These are phyloP conservation scores for Noctua comes DNA, from an alignment of 2,888 invertebrate genomes.

Conservation along the genomic window DNA sequence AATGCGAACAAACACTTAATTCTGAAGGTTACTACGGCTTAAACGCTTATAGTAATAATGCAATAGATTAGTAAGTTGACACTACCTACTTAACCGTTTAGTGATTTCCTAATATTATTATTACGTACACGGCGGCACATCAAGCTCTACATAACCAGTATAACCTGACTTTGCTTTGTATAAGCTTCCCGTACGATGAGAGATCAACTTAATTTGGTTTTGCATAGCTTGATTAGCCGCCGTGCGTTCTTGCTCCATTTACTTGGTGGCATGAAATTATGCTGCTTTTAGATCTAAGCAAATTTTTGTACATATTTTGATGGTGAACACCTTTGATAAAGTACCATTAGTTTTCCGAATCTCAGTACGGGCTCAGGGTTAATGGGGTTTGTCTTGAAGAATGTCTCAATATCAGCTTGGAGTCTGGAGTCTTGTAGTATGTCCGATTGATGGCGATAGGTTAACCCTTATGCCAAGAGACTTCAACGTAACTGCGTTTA, in stretches of 20 bases:
- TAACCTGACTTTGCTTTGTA: no score
- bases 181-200: no score
- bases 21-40: conserved; percentile 40
- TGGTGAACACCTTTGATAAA: neutral
- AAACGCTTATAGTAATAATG: conserved; percentile 42
- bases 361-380: neutral
- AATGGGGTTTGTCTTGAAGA: neutral
- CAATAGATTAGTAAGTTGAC: conserved; percentile 35
- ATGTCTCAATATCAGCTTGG: neutral
- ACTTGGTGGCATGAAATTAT: neutral
- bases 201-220: no score
- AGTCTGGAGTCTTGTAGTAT: neutral
- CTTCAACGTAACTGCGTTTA: neutral
- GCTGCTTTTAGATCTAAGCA: neutral
- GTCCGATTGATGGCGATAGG: neutral
- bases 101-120: conserved; percentile 31
- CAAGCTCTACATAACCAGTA: no score
- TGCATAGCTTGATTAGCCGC: no score
- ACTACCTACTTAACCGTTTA: conserved; percentile 17
- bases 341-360: neutral
- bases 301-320: neutral
- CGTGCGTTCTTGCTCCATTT: conserved; percentile 13
- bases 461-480: neutral
- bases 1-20: conserved; percentile 12
- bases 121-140: no score